Evolutionary conservation across 2,113 vertebrate genomes (phyloP).

Genomic region (Quiscalus mexicanus): DNA sequence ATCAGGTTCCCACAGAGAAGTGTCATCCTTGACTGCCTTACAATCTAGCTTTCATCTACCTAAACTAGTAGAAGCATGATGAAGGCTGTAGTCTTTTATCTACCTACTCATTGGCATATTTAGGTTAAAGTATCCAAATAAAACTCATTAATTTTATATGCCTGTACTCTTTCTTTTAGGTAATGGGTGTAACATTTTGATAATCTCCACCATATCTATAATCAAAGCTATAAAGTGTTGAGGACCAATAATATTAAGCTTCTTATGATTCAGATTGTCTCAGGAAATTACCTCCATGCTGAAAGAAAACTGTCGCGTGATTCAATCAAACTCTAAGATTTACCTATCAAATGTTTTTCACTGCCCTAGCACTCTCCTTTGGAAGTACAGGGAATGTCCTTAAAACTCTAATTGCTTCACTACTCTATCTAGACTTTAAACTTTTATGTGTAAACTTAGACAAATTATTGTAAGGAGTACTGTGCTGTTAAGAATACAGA

Average conservation of each 20-base stretch:
- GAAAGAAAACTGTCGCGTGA: background rate
- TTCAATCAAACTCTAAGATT: background rate
- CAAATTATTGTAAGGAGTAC: background rate
- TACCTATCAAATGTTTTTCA: background rate
- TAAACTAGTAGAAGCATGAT: background rate
- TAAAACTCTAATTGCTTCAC: background rate
- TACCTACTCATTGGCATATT: background rate
- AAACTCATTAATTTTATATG: background rate
- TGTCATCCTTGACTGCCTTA: background rate
- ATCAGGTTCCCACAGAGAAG: background rate
- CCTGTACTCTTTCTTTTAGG: background rate
- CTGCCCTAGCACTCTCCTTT: background rate
- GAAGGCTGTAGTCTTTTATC: slow-evolving; percentile 18
- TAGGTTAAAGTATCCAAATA: background rate
- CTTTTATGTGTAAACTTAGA: background rate
- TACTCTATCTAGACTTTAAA: background rate
- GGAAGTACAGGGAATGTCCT: background rate
- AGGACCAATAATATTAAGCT: background rate
- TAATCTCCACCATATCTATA: background rate
- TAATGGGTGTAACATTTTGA: background rate
- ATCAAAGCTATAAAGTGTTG: background rate
- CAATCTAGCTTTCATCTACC: background rate
- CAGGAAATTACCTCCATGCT: background rate
- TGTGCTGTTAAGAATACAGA: background rate
- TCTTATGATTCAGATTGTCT: background rate